Evolutionary conservation across 2,113 vertebrate genomes (phyloP).

Genomic region (Lepus americanus): DNA sequence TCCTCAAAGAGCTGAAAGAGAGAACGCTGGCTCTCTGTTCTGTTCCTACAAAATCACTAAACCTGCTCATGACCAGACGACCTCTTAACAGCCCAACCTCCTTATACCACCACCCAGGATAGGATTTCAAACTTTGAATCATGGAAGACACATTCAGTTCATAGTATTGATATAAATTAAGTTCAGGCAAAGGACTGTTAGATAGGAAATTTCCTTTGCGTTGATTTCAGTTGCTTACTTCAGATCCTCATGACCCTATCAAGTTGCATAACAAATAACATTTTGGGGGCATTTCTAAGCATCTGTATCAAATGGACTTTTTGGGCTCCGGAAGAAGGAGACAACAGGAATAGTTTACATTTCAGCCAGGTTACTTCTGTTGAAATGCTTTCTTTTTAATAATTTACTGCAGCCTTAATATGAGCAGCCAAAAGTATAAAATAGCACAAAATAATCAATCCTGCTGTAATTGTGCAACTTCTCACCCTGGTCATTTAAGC

Average conservation of each 20-base stretch:
- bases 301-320: neutral
- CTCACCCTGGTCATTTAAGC: conserved; percentile 64
- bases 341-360: neutral
- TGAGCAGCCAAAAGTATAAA: conserved; percentile 75
- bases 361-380: neutral
- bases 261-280: neutral
- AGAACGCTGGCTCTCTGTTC: neutral
- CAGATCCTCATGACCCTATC: neutral
- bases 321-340: neutral
- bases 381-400: conserved; percentile 74
- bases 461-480: conserved; percentile 57
- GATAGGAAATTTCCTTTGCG: neutral
- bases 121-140: neutral
- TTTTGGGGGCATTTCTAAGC: neutral
- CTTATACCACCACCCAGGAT: neutral
- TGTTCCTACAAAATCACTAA: neutral
- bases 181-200: neutral
- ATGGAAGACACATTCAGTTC: neutral
- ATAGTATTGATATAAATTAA: neutral
- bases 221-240: neutral
- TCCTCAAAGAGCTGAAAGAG: neutral
- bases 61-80: neutral
- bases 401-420: conserved; percentile 64
- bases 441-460: conserved; percentile 67
- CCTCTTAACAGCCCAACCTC: too few species aligned